These are phyloP conservation scores for Beris chalybata DNA, from an alignment of 2,888 invertebrate species.

Conservation along the genomic window DNA sequence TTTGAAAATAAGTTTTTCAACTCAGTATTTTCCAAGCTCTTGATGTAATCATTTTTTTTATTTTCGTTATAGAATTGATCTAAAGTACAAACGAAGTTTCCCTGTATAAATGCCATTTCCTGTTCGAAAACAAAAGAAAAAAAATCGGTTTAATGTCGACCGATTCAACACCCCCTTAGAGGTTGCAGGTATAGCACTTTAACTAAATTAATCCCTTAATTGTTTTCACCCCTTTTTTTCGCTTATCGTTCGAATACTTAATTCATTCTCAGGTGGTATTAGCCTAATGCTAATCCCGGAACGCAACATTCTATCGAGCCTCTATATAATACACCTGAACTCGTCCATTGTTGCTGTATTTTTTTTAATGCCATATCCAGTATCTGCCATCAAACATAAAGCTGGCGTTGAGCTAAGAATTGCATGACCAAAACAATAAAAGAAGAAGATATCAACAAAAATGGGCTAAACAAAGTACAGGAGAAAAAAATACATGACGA, in stretches of 20 bases:
- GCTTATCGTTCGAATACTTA: conserved; percentile 38
- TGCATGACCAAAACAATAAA: conserved; percentile 39
- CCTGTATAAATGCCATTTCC: conserved; percentile 12
- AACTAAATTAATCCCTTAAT: conserved; percentile 40
- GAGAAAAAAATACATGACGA: conserved; percentile 23
- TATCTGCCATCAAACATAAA: too few relatives aligned
- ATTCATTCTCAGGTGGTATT: conserved; percentile 32
- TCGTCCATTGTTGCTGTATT: not conserved
- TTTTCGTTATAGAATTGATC: too few relatives aligned
- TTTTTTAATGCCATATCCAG: conserved; percentile 1
- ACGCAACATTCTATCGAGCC: conserved; percentile 19
- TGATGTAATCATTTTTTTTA: too few relatives aligned
- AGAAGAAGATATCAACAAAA: conserved; percentile 38
- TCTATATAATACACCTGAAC: not conserved
- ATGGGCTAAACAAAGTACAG: conserved; percentile 33
- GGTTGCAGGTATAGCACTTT: conserved; percentile 34
- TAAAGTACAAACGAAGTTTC: conserved; percentile 7
- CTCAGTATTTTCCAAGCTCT: too few relatives aligned
- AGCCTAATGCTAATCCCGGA: conserved; percentile 35
- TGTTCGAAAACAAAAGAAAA: not conserved
- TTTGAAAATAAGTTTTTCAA: too few relatives aligned
- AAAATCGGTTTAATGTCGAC: not conserved
- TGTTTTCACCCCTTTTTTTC: conserved; percentile 38
- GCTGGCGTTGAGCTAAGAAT: conserved; percentile 7
- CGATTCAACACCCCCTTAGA: conserved; percentile 5